Evolutionary conservation across 2,888 invertebrate genomes (phyloP).

Genomic region (Ichneumoninae sp.): DNA sequence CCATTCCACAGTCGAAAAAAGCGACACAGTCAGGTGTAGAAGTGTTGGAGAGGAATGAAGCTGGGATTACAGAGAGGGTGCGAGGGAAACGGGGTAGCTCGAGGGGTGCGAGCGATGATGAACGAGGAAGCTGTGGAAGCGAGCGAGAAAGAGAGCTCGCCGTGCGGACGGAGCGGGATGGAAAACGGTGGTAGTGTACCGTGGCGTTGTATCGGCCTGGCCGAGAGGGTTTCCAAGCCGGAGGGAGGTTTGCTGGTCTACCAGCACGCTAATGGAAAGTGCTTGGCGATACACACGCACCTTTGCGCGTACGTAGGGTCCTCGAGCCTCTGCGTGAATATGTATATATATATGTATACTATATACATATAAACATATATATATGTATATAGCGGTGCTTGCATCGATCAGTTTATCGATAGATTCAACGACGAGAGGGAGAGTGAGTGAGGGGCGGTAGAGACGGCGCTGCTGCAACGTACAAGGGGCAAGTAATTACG

Average conservation of each 20-base stretch:
- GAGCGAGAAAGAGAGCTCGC: constrained; percentile 23
- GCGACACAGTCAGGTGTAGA: constrained; percentile 9
- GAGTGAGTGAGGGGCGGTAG: constrained; percentile 35
- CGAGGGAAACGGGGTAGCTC: constrained; percentile 27
- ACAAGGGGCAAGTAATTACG: constrained; percentile 81
- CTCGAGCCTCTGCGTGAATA: constrained; percentile 39
- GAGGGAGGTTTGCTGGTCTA: constrained; percentile 39
- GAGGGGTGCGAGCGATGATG: constrained; percentile 38
- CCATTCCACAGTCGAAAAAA: constrained; percentile 17
- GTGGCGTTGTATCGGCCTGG: constrained; percentile 42
- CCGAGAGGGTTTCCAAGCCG: constrained; percentile 44
- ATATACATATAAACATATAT: constrained; percentile 1
- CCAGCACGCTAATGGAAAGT: constrained; percentile 80
- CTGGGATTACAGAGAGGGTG: constrained; percentile 34
- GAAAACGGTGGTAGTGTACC: constrained; percentile 16
- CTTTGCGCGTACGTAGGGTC: constrained; percentile 46
- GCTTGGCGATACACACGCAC: constrained; percentile 71
- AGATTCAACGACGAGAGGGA: constrained; percentile 65
- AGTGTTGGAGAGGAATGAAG: constrained; percentile 37
- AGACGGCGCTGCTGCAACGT: constrained; percentile 64
- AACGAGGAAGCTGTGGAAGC: constrained; percentile 36
- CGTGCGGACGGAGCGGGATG: constrained; percentile 7
- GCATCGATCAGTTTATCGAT: constrained; percentile 81
- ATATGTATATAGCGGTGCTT: constrained; percentile 35
- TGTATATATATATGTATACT: constrained; percentile 3